Evolutionary conservation across 2,797 vertebrate genomes (phyloP).

Genomic region (Hippocampus kuda): DNA sequence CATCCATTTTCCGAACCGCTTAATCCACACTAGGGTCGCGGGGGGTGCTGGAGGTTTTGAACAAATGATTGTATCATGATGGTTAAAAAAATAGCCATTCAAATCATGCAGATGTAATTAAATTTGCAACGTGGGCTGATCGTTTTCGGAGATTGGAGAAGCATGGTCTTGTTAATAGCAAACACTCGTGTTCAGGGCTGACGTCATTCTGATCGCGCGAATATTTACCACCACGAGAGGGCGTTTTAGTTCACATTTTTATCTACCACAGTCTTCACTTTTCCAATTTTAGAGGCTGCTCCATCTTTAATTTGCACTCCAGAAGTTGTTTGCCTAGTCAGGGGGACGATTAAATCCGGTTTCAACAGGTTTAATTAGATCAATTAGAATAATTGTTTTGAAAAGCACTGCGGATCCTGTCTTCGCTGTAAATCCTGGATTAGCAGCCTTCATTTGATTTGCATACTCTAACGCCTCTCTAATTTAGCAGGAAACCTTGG

Average conservation of each 20-base stretch:
- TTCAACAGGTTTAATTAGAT: slow-evolving; percentile 66
- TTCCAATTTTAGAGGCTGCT: slow-evolving; percentile 14
- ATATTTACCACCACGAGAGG: slow-evolving; percentile 43
- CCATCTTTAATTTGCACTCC: slow-evolving; percentile 47
- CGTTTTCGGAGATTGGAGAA: too few species aligned
- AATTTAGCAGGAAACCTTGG: slow-evolving; percentile 23
- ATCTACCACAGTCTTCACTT: slow-evolving; percentile 4
- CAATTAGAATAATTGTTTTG: slow-evolving; percentile 65
- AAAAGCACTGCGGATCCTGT: slow-evolving; percentile 40
- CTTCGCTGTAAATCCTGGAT: slow-evolving; percentile 55
- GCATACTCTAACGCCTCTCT: slow-evolving; percentile 42
- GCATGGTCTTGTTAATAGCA: too few species aligned
- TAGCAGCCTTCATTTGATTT: slow-evolving; percentile 41
- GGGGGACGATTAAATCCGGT: slow-evolving; percentile 63
- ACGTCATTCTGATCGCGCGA: slow-evolving; percentile 48
- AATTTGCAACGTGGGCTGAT: too few species aligned
- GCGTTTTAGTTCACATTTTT: slow-evolving; percentile 42
- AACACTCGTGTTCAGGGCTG: slow-evolving; percentile 18
- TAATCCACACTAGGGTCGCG: too few species aligned
- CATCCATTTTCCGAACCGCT: too few species aligned
- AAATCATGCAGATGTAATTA: too few species aligned
- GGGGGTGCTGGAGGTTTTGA: too few species aligned
- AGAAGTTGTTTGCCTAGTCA: slow-evolving; percentile 64
- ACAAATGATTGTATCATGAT: too few species aligned
- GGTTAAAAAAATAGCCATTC: not conserved